These are phyloP conservation scores for Ophiothrix spiculata DNA, from an alignment of 35 echinoderm and acorn worm genomes.

Conservation along the genomic window DNA sequence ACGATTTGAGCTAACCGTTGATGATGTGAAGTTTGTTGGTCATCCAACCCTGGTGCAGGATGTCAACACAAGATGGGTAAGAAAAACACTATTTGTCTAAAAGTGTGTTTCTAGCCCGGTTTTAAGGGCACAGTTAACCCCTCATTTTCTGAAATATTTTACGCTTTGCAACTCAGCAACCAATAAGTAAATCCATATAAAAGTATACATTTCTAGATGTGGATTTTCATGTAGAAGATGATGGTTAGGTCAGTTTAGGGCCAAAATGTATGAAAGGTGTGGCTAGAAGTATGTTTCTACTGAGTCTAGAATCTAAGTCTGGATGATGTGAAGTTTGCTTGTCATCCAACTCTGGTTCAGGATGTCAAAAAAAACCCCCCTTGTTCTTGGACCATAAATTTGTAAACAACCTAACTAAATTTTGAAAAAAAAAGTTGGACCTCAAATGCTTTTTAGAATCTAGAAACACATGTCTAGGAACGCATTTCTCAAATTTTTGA, in stretches of 20 bases:
- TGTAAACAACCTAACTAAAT: no score
- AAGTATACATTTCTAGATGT: no score
- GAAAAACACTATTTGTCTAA: constrained; percentile 11
- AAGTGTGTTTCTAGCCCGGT: background rate
- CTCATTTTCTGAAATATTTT: no score
- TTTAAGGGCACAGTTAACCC: no score
- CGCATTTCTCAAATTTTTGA: no score
- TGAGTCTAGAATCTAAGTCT: no score
- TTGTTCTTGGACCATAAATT: background rate
- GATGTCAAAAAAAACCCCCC: constrained; percentile 27
- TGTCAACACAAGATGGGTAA: constrained; percentile 84
- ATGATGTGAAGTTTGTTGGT: constrained; percentile 98
- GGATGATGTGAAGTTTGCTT: constrained; percentile 97
- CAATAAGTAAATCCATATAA: no score
- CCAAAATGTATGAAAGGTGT: background rate
- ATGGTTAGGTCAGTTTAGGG: background rate
- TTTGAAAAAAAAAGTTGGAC: no score
- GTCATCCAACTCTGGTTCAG: constrained; percentile 78
- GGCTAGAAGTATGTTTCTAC: background rate
- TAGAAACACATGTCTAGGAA: no score
- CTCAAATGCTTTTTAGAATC: no score
- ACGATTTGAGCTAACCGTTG: constrained; percentile 93
- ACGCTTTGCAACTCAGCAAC: no score
- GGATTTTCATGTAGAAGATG: no score
- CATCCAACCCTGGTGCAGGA: constrained; percentile 81